Conservation (phyloP, 53 echinoderm and acorn worm species). For the Echinarachnius parma region DNA sequence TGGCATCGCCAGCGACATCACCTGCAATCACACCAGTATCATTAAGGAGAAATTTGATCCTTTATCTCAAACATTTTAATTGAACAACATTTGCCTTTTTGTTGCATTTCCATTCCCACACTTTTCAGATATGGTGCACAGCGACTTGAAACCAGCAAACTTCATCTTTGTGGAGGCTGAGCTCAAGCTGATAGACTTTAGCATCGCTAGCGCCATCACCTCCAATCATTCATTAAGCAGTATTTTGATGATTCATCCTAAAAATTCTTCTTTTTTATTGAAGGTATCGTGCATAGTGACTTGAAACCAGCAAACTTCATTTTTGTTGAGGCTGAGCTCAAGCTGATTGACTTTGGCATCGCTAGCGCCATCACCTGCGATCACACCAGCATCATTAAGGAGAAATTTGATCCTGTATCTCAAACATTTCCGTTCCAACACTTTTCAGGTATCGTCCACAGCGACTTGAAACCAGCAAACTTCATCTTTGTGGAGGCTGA, state of each 20-base stretch:
- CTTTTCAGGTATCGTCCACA: slow-evolving; percentile 97
- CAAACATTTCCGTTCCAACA: too few relatives aligned
- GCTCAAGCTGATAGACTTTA: slow-evolving; percentile 97
- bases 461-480: slow-evolving; percentile 97
- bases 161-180: slow-evolving; percentile 93
- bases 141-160: slow-evolving; percentile 97
- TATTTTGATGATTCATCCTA: too few relatives aligned
- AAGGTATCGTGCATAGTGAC: slow-evolving; percentile 98
- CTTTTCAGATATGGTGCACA: slow-evolving; percentile 98
- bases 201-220: slow-evolving; percentile 93
- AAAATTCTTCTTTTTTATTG: too few relatives aligned
- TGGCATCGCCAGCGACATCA: slow-evolving; percentile 94
- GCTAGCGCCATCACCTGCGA: slow-evolving; percentile 91
- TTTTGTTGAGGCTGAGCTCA: slow-evolving; percentile 87
- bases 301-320: slow-evolving; percentile 97
- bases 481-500: slow-evolving; percentile 93
- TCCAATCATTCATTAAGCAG: too few relatives aligned
- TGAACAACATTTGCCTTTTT: too few relatives aligned
- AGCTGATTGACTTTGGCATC: slow-evolving; percentile 98
- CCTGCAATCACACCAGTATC: slow-evolving; percentile 82
- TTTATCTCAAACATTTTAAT: too few relatives aligned
- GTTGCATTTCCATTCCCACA: too few relatives aligned
- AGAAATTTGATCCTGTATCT: too few relatives aligned
- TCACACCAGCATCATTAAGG: slow-evolving; percentile 76
- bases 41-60: too few relatives aligned